Percentiles rank a stretch among this genome's conserved stretches.
Conservation (phyloP, 1,140 invertebrate species). For the Heliconius hermathena region DNA sequence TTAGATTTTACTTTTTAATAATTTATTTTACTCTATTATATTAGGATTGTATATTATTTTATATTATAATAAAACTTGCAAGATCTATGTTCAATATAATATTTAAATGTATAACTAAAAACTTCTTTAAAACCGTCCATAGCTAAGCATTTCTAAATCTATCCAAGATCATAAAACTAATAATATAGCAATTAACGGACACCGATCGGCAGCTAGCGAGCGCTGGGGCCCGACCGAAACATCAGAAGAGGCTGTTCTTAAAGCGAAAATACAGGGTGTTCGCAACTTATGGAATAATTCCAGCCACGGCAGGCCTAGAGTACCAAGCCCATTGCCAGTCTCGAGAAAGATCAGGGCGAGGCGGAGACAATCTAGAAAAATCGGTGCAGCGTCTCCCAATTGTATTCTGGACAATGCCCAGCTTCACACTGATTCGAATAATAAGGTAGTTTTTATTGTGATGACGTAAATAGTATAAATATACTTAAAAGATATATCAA, state of each 20-base stretch:
- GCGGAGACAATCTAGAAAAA: slow-evolving; percentile 61
- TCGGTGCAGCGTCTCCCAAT: slow-evolving; percentile 18
- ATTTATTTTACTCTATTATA: neutral
- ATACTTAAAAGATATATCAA: neutral
- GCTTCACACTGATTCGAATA: slow-evolving; percentile 50
- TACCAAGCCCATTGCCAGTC: slow-evolving; percentile 54
- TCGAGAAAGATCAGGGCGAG: slow-evolving; percentile 68
- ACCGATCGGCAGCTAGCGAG: slow-evolving; percentile 78
- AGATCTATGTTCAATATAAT: no score
- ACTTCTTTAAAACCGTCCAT: no score
- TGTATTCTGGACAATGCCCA: neutral
- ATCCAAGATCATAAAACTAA: neutral
- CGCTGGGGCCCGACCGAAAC: slow-evolving; percentile 65
- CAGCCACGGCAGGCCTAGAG: slow-evolving; percentile 31
- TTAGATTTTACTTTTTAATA: slow-evolving; percentile 37
- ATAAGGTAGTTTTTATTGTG: slow-evolving; percentile 52
- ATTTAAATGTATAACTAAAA: no score
- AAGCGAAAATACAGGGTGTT: slow-evolving; percentile 62
- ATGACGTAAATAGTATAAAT: no score
- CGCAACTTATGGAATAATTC: slow-evolving; percentile 55
- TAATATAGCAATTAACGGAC: slow-evolving; percentile 58
- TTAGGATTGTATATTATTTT: neutral
- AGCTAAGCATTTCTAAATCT: neutral
- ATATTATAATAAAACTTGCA: neutral
- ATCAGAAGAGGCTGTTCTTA: slow-evolving; percentile 62